Percentiles rank a stretch among this genome's conserved stretches.
Conservation (phyloP, 2,113 vertebrate genomes). For the Felis catus region F.catus_Fca126_mat1.0 CM031417.1:39603001-39603500, state of each 20-base stretch:
- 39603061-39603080: neutral
- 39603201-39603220: slow-evolving; percentile 88
- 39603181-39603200: slow-evolving; percentile 89
- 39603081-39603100: neutral
- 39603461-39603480: neutral
- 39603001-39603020: neutral
- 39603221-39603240: slow-evolving; percentile 91
- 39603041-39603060: slow-evolving; percentile 41
- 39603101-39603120: no score
- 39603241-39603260: slow-evolving; percentile 89
- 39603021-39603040: neutral
- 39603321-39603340: neutral
- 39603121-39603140: neutral
- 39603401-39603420: neutral
- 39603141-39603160: neutral
- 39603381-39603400: neutral
- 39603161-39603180: neutral
- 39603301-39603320: neutral
- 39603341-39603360: neutral
- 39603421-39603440: neutral
- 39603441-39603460: neutral
- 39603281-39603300: neutral
- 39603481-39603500: neutral
- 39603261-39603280: slow-evolving; percentile 70
- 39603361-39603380: neutral